phyloP scores from a whole-genome alignment of 2,888 invertebrate species.

The Charanyca ferruginea region DNA sequence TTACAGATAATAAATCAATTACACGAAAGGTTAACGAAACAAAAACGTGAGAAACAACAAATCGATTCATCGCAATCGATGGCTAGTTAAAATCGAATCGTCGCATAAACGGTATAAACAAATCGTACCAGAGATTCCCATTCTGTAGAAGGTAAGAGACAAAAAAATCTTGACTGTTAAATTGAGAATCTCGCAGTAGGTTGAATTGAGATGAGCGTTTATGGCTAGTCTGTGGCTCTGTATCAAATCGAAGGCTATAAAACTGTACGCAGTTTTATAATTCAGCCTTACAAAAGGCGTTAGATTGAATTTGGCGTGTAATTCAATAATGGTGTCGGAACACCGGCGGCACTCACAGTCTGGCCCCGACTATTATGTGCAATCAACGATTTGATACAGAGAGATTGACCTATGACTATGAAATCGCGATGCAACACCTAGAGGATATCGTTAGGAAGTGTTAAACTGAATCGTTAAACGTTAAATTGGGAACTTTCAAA shows the following conservation, averaged over 20 bases:
- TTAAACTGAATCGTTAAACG: conserved; percentile 68
- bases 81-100: conserved; percentile 87
- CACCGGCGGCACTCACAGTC: conserved; percentile 87
- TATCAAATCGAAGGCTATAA: conserved; percentile 79
- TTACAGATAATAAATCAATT: conserved; percentile 83
- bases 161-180: conserved; percentile 65
- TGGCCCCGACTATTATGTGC: conserved; percentile 80
- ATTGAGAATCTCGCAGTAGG: conserved; percentile 64
- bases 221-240: conserved; percentile 73
- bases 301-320: conserved; percentile 84
- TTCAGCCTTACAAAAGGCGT: conserved; percentile 78
- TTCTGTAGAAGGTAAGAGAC: conserved; percentile 69
- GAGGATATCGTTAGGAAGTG: conserved; percentile 69
- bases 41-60: conserved; percentile 89
- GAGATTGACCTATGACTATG: conserved; percentile 80
- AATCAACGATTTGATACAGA: conserved; percentile 86
- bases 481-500: conserved; percentile 72
- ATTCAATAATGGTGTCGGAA: conserved; percentile 87
- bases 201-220: conserved; percentile 56
- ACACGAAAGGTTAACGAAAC: conserved; percentile 83
- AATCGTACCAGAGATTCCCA: conserved; percentile 80
- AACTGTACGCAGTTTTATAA: conserved; percentile 77
- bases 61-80: conserved; percentile 79
- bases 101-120: conserved; percentile 83
- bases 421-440: conserved; percentile 71